These are phyloP conservation scores for Muricea muricata DNA, from an alignment of 92 coral and sea anemone species.

Conservation along the genomic window DNA sequence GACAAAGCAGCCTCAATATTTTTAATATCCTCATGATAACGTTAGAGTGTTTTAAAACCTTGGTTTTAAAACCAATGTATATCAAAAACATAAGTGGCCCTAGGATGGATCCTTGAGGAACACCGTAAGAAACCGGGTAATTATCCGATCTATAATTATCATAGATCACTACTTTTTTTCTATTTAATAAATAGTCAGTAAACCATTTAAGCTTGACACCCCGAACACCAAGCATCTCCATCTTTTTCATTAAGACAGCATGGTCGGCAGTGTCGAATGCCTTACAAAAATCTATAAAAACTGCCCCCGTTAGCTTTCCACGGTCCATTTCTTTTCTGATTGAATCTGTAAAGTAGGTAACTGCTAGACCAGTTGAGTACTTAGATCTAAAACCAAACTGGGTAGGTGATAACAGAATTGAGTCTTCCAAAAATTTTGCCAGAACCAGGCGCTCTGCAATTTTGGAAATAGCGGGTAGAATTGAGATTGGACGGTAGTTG, in stretches of 20 bases:
- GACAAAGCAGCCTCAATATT: background rate
- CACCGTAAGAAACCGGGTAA: background rate
- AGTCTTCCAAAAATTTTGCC: background rate
- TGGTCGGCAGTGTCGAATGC: background rate
- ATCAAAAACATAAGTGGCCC: constrained; percentile 5
- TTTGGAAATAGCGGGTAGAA: background rate
- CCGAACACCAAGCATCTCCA: background rate
- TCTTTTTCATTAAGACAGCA: background rate
- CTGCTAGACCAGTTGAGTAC: constrained; percentile 4
- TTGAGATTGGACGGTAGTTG: constrained; percentile 13
- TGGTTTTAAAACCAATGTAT: background rate
- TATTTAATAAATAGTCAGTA: background rate
- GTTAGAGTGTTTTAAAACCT: constrained; percentile 8
- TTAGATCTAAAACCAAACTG: constrained; percentile 15
- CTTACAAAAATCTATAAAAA: constrained; percentile 6
- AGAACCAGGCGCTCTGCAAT: background rate
- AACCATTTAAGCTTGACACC: constrained; percentile 10
- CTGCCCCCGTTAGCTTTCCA: constrained; percentile 15
- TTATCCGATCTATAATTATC: background rate
- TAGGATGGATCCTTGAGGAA: constrained; percentile 15
- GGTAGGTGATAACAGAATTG: background rate
- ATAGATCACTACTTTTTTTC: background rate
- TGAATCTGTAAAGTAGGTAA: background rate
- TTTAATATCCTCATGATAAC: constrained; percentile 9
- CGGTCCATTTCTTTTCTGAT: constrained; percentile 7